These are phyloP conservation scores for Oryzias celebensis DNA, from an alignment of 2,113 vertebrate species.

Conservation along the genomic window DNA sequence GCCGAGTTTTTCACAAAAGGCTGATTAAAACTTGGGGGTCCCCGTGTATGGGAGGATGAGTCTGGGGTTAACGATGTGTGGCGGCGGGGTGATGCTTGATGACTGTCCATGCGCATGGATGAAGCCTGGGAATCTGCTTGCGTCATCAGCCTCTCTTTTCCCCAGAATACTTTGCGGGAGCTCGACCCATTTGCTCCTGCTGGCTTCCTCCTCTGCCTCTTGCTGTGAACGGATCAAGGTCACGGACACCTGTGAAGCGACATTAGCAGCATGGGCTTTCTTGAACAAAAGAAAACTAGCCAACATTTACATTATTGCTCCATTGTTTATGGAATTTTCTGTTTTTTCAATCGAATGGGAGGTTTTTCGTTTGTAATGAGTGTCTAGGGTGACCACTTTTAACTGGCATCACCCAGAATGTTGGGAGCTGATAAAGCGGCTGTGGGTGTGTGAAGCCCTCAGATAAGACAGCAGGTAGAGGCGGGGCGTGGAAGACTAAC, in stretches of 20 bases:
- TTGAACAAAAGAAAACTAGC: no score
- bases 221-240: conserved; percentile 7
- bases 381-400: no score
- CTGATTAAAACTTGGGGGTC: conserved; percentile 26
- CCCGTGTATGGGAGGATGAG: conserved; percentile 6
- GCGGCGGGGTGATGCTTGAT: conserved; percentile 41
- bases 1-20: neutral
- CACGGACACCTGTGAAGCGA: neutral
- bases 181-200: neutral
- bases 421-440: conserved; percentile 54
- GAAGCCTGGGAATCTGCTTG: conserved; percentile 70
- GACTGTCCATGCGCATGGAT: conserved; percentile 66
- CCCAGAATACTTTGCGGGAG: conserved; percentile 51
- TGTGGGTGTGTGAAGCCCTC: conserved; percentile 20
- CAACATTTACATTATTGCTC: no score
- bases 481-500: neutral
- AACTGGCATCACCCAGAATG: conserved; percentile 10
- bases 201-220: conserved; percentile 8
- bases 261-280: no score
- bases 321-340: no score
- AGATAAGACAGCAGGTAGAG: conserved; percentile 50
- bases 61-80: conserved; percentile 37
- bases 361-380: no score
- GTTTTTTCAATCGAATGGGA: no score
- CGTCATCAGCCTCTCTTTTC: conserved; percentile 47